Evolutionary conservation across 2,797 vertebrate species (phyloP).

Genomic region (Petrocephalus sullivani): DNA sequence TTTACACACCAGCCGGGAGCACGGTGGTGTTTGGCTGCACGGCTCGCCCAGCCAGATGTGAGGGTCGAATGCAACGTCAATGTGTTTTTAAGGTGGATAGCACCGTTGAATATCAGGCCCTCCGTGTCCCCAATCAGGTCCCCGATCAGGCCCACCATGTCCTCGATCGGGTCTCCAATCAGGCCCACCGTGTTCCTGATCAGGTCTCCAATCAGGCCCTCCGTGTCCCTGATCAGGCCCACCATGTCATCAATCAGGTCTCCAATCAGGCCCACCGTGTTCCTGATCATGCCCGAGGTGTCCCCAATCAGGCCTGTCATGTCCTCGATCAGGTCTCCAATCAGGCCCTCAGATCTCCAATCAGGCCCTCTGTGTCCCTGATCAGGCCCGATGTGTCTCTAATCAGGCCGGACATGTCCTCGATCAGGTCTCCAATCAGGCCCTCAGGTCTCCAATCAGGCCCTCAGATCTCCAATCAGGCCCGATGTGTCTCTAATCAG

Average conservation of each 20-base stretch:
- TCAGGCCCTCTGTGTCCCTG: too few relatives aligned
- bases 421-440: background rate
- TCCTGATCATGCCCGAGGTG: too few relatives aligned
- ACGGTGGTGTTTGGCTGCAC: background rate
- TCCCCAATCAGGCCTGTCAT: background rate
- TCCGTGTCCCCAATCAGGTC: background rate
- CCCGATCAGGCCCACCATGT: background rate
- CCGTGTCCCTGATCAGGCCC: background rate
- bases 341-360: background rate
- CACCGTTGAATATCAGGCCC: background rate
- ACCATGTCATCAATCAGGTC: background rate
- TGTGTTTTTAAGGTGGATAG: background rate
- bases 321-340: background rate
- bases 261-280: too few relatives aligned
- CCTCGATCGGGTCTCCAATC: background rate
- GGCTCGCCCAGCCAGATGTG: background rate
- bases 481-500: too few relatives aligned
- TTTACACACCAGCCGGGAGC: background rate
- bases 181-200: too few relatives aligned
- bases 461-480: too few relatives aligned
- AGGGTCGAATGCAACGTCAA: too few relatives aligned
- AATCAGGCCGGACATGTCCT: too few relatives aligned
- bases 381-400: background rate
- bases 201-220: too few relatives aligned
- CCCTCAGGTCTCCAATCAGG: background rate